Evolutionary conservation across 2,113 vertebrate genomes (phyloP), one percentile per base, ranked within the genome.

Genomic region (Pyrgilauda ruficollis): DNA sequence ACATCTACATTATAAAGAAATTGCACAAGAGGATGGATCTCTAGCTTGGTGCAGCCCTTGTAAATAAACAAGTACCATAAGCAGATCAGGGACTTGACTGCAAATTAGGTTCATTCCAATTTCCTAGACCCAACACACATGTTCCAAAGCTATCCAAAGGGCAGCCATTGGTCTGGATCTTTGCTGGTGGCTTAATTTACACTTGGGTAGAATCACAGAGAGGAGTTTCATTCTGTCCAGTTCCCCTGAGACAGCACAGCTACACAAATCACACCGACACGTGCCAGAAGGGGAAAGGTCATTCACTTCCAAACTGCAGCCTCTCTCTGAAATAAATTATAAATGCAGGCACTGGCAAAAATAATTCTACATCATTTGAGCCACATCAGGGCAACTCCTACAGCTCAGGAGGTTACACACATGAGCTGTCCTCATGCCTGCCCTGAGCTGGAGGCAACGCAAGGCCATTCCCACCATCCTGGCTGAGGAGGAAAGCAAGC

Each of bases 121-220:
- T 56, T 37, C 39, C 44, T 35, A 66, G 23, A 52, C 24, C 23
- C 2, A 53, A 31, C 0, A 2, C 26, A 15, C 0, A 1, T 20
- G 19, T n/a, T 74, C 72, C 43, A 27, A n/a, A 89, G 39, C 27
- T 63, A 26, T n/a, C 13, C 10, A 13, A 86, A 83, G 28, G 53
- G 39, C 56, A 93, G 43, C 26, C 62, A 33, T 0, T 2, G 17
- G 1, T 50, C 33, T 72, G 35, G 37, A 67, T 10, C 6, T 37
- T 72, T 35, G 7, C 15, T 31, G 39, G 47, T 35, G 41, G 30
- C 44, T 86, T 49, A 66, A 30, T 2, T 11, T 27, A 1, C 10
- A 18, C 59, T 77, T 61, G 27, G 21, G 23, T 16, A 49, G 31
- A 39, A 11, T 44, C 53, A 10, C 2, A 6, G 58, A 63, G 46